phyloP scores from a whole-genome alignment of 2,113 vertebrate genomes.

The Malurus cyaneus region DNA sequence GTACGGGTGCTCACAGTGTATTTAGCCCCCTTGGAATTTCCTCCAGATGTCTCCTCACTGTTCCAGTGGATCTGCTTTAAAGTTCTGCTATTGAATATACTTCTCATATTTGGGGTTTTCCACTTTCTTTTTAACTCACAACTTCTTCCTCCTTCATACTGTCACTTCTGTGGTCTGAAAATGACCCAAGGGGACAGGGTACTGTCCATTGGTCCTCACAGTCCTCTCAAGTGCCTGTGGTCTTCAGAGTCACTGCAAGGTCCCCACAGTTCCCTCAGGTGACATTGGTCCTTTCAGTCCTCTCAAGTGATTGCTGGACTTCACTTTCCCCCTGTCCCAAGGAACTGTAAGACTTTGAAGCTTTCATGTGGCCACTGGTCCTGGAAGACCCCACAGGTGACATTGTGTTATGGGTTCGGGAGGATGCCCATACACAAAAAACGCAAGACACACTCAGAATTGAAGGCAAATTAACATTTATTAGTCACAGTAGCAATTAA shows the following conservation, averaged over 20 bases:
- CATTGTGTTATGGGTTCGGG: too few species aligned
- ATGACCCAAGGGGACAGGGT: not conserved
- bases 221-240: not conserved
- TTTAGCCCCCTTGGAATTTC: not conserved
- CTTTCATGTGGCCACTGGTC: not conserved
- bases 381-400: not conserved
- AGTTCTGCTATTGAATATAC: not conserved
- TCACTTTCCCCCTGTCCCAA: not conserved
- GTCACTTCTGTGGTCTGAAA: not conserved
- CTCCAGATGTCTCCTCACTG: not conserved
- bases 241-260: not conserved
- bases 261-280: not conserved
- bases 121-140: not conserved
- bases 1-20: not conserved
- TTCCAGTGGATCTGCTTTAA: not conserved
- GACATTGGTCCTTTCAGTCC: not conserved
- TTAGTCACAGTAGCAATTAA: too few species aligned
- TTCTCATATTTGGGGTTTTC: not conserved
- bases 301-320: not conserved
- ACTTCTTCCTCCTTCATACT: not conserved
- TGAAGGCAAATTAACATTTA: too few species aligned
- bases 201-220: not conserved
- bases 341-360: not conserved
- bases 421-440: too few species aligned
- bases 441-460: too few species aligned